Conservation (phyloP, 2,888 invertebrate genomes). For the Aspidiotus rigidus region DNA sequence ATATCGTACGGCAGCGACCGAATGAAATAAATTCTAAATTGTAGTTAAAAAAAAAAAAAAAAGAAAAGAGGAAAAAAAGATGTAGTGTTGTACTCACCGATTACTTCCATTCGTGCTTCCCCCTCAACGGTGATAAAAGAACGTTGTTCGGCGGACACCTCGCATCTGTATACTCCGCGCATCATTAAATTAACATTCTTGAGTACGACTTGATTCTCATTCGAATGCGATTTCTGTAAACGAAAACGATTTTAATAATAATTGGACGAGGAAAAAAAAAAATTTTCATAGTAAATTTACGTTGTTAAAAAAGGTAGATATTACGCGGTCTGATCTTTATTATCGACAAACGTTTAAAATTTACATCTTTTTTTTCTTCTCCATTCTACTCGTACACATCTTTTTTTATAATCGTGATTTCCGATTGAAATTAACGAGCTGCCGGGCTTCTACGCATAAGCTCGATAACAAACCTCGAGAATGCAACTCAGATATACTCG, state of each 20-base stretch:
- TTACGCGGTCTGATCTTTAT: too few species aligned
- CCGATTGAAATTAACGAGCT: too few species aligned
- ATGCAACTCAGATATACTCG: too few species aligned
- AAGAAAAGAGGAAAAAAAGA: too few species aligned
- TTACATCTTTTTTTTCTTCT: background rate
- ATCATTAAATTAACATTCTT: constrained; percentile 60
- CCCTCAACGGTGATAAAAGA: constrained; percentile 65
- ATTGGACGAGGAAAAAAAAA: background rate
- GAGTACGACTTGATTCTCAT: constrained; percentile 56
- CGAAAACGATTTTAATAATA: constrained; percentile 6
- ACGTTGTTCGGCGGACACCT: constrained; percentile 59
- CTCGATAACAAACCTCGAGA: too few species aligned
- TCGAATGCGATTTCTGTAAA: constrained; percentile 57
- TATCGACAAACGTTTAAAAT: background rate
- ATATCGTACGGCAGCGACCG: too few species aligned
- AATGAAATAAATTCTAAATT: too few species aligned
- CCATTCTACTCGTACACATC: background rate
- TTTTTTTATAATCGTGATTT: too few species aligned
- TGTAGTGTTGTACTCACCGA: constrained; percentile 54
- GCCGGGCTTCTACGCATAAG: too few species aligned
- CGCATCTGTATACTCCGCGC: constrained; percentile 63
- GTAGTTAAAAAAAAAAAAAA: too few species aligned
- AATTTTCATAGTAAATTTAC: background rate
- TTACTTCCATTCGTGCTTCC: constrained; percentile 68
- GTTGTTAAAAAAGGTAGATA: background rate